phyloP scores from a whole-genome alignment of 2,888 invertebrate genomes.

The Plebejus argus region DNA sequence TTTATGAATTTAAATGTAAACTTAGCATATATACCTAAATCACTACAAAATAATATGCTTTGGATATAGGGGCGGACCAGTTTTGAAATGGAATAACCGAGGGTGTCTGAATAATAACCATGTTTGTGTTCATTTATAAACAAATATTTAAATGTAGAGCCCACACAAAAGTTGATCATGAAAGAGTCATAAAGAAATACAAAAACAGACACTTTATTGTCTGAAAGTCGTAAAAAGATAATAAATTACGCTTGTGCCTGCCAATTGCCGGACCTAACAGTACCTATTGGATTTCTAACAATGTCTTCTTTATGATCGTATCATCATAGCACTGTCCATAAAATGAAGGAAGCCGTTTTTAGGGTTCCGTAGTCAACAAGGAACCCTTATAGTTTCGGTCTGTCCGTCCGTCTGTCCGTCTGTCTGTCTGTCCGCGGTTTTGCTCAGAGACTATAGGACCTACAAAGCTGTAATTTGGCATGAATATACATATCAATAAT shows the following conservation, averaged over 20 bases:
- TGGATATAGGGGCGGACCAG: neutral
- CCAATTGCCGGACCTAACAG: neutral
- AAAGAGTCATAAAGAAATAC: neutral
- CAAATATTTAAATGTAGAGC: neutral
- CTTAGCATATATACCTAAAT: conserved; percentile 29
- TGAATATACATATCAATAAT: too few relatives aligned
- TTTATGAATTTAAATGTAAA: conserved; percentile 26
- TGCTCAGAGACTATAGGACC: too few relatives aligned
- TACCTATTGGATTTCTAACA: neutral
- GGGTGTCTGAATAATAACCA: neutral
- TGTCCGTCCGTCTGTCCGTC: too few relatives aligned
- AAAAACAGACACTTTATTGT: neutral
- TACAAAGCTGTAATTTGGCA: too few relatives aligned
- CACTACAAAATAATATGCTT: conserved; percentile 4
- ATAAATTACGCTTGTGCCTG: neutral
- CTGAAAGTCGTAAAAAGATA: neutral
- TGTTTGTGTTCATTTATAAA: neutral
- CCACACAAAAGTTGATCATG: neutral
- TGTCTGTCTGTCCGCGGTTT: too few relatives aligned
- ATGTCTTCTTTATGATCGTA: conserved; percentile 2
- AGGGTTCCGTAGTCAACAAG: too few relatives aligned
- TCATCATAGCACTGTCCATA: neutral
- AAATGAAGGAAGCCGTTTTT: neutral
- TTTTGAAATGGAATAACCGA: conserved; percentile 1
- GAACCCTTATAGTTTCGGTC: too few relatives aligned